Percentiles rank a stretch among this genome's conserved stretches.
phyloP scores from a whole-genome alignment of 2,113 vertebrate species.

The Eulemur macaco region DNA sequence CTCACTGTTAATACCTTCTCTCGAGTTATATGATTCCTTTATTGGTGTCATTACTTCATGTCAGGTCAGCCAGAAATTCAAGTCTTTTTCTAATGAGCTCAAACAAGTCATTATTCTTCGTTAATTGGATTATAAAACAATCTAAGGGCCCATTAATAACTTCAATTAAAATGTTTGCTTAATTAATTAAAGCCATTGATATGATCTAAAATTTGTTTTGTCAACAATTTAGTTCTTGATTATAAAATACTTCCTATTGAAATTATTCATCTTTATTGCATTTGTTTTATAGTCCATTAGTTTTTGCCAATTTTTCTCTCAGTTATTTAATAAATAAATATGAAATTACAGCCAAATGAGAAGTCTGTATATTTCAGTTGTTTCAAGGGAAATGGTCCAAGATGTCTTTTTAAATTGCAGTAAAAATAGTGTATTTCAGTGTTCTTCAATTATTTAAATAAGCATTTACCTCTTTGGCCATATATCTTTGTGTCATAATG shows the following conservation, averaged over 20 bases:
- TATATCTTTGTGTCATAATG: neutral
- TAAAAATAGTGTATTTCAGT: neutral
- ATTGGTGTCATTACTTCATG: neutral
- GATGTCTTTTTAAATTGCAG: neutral
- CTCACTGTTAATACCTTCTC: neutral
- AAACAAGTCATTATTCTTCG: neutral
- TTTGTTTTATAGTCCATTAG: neutral
- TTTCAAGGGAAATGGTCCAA: neutral
- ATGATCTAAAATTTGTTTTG: constrained; percentile 29
- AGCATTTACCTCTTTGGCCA: neutral
- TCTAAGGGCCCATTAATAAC: neutral
- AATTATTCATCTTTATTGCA: neutral
- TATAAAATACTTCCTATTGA: neutral
- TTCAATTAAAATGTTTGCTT: constrained; percentile 3
- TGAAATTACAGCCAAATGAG: neutral
- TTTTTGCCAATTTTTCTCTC: neutral
- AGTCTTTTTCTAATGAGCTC: neutral
- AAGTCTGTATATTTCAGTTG: neutral
- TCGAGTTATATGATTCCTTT: neutral
- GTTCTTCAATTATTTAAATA: constrained; percentile 5
- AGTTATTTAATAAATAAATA: neutral
- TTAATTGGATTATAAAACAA: neutral
- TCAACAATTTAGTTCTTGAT: neutral
- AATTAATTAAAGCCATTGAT: constrained; percentile 40
- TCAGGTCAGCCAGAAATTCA: neutral